Conservation (phyloP, 2,888 invertebrate species). For the Synergus laeviventris region DNA sequence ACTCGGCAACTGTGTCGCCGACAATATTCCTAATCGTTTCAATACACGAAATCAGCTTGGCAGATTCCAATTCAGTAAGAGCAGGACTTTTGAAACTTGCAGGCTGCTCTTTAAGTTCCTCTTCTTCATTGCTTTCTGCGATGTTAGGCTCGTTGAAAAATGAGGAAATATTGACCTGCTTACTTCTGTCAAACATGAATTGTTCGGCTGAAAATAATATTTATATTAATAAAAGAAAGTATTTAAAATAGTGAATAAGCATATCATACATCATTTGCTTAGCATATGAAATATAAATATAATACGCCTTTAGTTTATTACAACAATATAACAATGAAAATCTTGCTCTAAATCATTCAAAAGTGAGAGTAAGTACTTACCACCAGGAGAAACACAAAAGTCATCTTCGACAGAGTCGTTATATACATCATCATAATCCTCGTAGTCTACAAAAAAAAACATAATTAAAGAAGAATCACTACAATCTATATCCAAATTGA, state of each 20-base stretch:
- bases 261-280: no score
- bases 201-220: conserved; percentile 78
- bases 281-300: no score
- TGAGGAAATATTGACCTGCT: conserved; percentile 84
- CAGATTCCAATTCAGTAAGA: conserved; percentile 83
- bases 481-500: conserved; percentile 28
- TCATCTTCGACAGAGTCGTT: conserved; percentile 97
- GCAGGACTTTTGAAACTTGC: conserved; percentile 76
- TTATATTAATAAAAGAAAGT: conserved; percentile 1
- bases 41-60: conserved; percentile 88
- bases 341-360: conserved; percentile 1
- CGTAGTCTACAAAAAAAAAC: conserved; percentile 83
- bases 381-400: conserved; percentile 92
- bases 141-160: conserved; percentile 85
- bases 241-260: neutral
- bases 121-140: conserved; percentile 83
- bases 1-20: conserved; percentile 84
- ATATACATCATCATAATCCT: conserved; percentile 92
- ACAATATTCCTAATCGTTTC: conserved; percentile 89
- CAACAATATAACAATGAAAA: neutral
- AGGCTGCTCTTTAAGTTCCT: conserved; percentile 70
- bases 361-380: conserved; percentile 70
- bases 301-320: neutral
- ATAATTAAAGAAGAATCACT: conserved; percentile 15
- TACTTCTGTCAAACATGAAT: conserved; percentile 90